Evolutionary conservation across 1,140 invertebrate species (phyloP), one percentile per base, ranked within the genome.

Genomic region (Tigriopus japonicus): DNA sequence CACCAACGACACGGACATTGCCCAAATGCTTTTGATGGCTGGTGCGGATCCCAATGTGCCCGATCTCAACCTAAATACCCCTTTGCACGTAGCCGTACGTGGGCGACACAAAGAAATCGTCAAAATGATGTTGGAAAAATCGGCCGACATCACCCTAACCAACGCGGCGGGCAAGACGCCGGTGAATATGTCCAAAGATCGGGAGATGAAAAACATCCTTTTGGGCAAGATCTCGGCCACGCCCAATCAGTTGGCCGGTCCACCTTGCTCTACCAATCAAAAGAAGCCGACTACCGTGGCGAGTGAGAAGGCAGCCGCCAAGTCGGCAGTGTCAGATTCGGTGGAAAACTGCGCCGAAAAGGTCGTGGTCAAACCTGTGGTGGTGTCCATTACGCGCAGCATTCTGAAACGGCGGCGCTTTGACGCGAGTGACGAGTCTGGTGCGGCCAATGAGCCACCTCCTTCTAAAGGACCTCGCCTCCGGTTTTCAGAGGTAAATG

Each of bases 141-240:
- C 35, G n/a, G 55, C 13, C 28, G 42, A 58, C 14, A 17, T 40
- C 42, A 24, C 24, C 40, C 15, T 58, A 6, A 40, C 17, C 10
- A 58, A 58, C 40, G 41, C 41, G n/a, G 23, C 24, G 5, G 23
- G 21, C 24, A 58, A 58, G 40, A 41, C 55, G 1, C 55, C 55
- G 14, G 15, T 58, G 3, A 58, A 42, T 23, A 28, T 58, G 21
- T 28, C 55, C 28, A 58, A 58, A n/a, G 55, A 58, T 41, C 35
- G 42, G 28, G 55, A 58, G 6, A 58, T 58, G 55, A 58, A 58
- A 58, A 23, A 41, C 15, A 58, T 58, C 7, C 40, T 58, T 2
- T 17, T 17, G n/a, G 15, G 23, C 10, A 58, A 58, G 28, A 17
- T 17, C 2, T 21, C 14, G 14, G 17, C 24, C 28, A 35, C 24